A percentile compares a stretch with the other conserved stretches of the same genome.
These are phyloP conservation scores for Laticauda colubrina DNA, from an alignment of 2,113 vertebrate species.

Conservation along the genomic window DNA sequence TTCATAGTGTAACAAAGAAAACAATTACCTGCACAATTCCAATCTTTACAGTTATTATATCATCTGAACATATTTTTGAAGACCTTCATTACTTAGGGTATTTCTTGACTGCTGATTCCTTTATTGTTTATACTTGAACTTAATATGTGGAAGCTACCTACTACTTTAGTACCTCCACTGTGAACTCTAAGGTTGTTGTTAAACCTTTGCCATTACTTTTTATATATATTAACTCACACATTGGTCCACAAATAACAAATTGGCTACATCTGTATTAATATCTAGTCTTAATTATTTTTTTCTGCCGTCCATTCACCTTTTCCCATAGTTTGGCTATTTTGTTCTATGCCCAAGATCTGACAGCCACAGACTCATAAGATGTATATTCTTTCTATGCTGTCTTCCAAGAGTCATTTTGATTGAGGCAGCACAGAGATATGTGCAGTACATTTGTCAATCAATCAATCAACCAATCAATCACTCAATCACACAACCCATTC, in stretches of 20 bases:
- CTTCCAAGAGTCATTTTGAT: background rate
- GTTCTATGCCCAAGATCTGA: background rate
- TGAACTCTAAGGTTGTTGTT: background rate
- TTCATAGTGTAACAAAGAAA: background rate
- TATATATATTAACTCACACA: background rate
- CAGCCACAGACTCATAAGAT: background rate
- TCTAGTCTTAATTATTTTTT: background rate
- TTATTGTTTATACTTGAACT: background rate
- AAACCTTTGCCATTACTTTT: background rate
- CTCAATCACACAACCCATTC: background rate
- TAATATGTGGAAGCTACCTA: background rate
- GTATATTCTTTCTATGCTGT: background rate
- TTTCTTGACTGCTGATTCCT: background rate
- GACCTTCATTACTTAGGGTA: background rate
- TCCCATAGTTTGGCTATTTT: background rate
- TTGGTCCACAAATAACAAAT: background rate
- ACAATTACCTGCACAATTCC: background rate
- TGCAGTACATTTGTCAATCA: background rate
- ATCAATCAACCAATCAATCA: background rate
- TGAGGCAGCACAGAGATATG: background rate
- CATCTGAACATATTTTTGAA: background rate
- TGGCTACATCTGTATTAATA: background rate
- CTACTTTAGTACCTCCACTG: background rate
- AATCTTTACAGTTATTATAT: background rate
- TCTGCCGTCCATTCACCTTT: background rate